These are phyloP conservation scores for Drosophila differens DNA, from an alignment of 2,888 invertebrate genomes.

Conservation along the genomic window DNA sequence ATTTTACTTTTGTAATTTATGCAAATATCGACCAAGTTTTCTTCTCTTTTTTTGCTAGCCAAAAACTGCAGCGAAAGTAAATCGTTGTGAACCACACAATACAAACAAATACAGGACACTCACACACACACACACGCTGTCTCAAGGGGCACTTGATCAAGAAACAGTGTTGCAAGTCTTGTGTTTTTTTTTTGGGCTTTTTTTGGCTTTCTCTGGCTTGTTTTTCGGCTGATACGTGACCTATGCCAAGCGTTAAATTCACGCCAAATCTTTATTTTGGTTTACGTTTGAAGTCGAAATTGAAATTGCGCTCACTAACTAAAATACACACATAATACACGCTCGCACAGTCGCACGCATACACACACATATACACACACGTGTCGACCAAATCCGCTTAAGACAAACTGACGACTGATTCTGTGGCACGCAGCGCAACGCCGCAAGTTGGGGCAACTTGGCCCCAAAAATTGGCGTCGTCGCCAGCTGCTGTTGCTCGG, in stretches of 20 bases:
- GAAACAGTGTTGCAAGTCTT: slow-evolving; percentile 15
- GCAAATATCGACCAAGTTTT: slow-evolving; percentile 72
- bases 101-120: slow-evolving; percentile 26
- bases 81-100: slow-evolving; percentile 69
- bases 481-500: slow-evolving; percentile 29
- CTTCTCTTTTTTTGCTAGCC: slow-evolving; percentile 22
- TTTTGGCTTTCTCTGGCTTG: neutral
- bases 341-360: slow-evolving; percentile 28
- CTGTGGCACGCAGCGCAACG: slow-evolving; percentile 59
- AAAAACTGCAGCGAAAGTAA: slow-evolving; percentile 64
- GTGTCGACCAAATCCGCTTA: slow-evolving; percentile 81
- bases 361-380: slow-evolving; percentile 55
- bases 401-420: slow-evolving; percentile 82
- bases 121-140: slow-evolving; percentile 17
- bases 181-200: neutral
- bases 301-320: slow-evolving; percentile 20
- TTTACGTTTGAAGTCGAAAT: neutral
- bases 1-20: slow-evolving; percentile 66
- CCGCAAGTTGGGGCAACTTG: slow-evolving; percentile 68
- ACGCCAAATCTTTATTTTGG: slow-evolving; percentile 27
- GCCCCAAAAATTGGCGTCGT: slow-evolving; percentile 57
- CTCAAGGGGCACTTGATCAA: slow-evolving; percentile 17
- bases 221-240: slow-evolving; percentile 60
- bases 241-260: slow-evolving; percentile 72
- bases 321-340: slow-evolving; percentile 15